phyloP scores from a whole-genome alignment of 2,113 vertebrate species.

The Furnarius figulus region DNA sequence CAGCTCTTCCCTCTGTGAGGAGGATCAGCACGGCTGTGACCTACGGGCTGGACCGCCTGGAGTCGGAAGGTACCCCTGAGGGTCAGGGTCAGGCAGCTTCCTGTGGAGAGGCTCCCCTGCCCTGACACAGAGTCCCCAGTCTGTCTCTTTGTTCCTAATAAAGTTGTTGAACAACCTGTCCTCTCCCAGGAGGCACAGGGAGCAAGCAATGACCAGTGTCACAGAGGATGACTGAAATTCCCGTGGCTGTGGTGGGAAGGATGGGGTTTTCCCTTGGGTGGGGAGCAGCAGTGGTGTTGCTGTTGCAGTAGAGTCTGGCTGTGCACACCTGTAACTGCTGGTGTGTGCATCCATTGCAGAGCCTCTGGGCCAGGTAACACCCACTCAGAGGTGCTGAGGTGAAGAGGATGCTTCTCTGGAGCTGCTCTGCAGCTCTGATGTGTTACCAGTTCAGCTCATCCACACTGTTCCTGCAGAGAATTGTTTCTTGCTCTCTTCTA shows the following conservation, averaged over 20 bases:
- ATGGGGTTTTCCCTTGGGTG: background rate
- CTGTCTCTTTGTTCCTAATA: background rate
- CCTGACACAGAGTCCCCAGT: background rate
- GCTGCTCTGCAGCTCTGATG: background rate
- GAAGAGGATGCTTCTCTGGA: background rate
- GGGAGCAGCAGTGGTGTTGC: background rate
- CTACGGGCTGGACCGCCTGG: conserved; percentile 78
- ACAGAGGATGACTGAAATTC: background rate
- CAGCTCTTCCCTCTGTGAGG: conserved; percentile 21
- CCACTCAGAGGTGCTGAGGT: background rate
- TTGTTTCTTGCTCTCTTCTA: background rate
- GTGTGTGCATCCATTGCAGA: background rate
- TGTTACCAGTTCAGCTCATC: background rate
- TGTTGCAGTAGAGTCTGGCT: background rate
- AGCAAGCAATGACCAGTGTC: background rate
- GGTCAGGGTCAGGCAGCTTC: background rate
- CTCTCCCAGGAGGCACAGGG: background rate
- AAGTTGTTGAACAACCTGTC: background rate
- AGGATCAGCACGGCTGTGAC: conserved; percentile 59
- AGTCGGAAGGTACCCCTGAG: conserved; percentile 84
- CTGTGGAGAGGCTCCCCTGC: background rate
- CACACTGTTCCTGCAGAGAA: background rate
- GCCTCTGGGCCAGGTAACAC: too few relatives aligned
- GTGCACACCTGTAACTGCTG: background rate
- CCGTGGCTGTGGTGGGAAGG: background rate